Percentiles rank a stretch among this genome's conserved stretches.
phyloP scores from a whole-genome alignment of 2,888 invertebrate genomes.

The Coronaproctus castanopsis region DNA sequence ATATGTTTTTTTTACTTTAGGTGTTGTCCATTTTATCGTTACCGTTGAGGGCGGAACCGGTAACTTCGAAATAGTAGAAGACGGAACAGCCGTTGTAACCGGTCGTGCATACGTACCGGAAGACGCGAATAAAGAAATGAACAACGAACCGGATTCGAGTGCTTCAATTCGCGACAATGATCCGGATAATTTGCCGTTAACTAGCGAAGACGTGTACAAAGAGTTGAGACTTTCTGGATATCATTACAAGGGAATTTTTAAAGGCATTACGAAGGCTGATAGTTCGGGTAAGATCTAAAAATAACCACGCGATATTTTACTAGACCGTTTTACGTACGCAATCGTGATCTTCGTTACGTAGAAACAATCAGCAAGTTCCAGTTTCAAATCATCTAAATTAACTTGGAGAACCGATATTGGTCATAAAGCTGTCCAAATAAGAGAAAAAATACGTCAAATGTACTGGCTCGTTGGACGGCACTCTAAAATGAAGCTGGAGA shows the following conservation, averaged over 20 bases:
- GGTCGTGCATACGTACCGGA: constrained; percentile 41
- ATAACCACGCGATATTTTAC: no score
- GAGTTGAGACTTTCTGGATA: constrained; percentile 33
- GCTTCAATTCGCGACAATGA: no score
- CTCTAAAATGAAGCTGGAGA: no score
- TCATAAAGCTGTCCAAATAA: no score
- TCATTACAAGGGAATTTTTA: constrained; percentile 37
- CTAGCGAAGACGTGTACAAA: constrained; percentile 29
- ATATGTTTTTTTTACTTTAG: no score
- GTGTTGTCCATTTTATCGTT: constrained; percentile 32
- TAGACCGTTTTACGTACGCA: no score
- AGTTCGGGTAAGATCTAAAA: constrained; percentile 31
- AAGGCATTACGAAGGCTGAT: constrained; percentile 35
- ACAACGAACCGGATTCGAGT: constrained; percentile 28
- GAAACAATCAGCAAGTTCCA: no score
- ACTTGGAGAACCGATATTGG: no score
- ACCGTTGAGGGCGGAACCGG: constrained; percentile 39
- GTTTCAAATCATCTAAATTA: no score
- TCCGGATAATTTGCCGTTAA: constrained; percentile 26
- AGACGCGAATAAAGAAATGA: constrained; percentile 32
- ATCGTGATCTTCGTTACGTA: no score
- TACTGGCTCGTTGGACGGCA: no score
- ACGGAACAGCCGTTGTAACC: constrained; percentile 44
- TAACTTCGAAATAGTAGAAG: constrained; percentile 40
- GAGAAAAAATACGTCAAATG: no score